Evolutionary conservation across 2,113 vertebrate species (phyloP).

Genomic region (Henicopernis longicauda): DNA sequence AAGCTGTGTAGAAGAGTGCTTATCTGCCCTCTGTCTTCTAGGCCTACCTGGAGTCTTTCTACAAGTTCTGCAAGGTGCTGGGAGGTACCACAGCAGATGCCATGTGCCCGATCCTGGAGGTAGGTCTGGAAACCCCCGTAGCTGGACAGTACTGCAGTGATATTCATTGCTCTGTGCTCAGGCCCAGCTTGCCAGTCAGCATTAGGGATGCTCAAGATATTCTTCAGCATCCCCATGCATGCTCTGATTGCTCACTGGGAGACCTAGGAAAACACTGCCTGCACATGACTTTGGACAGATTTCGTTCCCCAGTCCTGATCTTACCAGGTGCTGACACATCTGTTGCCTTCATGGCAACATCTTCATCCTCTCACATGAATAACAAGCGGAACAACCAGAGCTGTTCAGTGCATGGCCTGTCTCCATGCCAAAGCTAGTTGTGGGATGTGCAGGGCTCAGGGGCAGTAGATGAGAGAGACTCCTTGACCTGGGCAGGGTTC

Average conservation of each 20-base stretch:
- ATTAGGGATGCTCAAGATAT: not conserved
- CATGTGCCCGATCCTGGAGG: constrained; percentile 98
- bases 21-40: constrained; percentile 33
- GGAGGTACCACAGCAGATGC: constrained; percentile 94
- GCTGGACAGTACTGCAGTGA: not conserved
- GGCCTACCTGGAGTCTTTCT: constrained; percentile 97
- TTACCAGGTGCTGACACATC: not conserved
- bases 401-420: not conserved
- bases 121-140: constrained; percentile 45
- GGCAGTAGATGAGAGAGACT: not conserved
- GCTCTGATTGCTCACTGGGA: not conserved
- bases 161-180: not conserved
- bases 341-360: not conserved
- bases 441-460: not conserved
- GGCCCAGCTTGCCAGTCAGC: not conserved
- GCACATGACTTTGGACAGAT: not conserved
- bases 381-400: not conserved
- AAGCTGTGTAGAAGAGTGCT: not conserved
- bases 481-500: not conserved
- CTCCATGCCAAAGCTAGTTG: not conserved
- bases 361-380: not conserved
- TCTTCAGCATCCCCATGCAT: not conserved
- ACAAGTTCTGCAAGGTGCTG: constrained; percentile 93
- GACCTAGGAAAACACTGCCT: not conserved
- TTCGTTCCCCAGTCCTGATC: not conserved